Evolutionary conservation across 2,113 vertebrate genomes (phyloP).

Genomic region (Sander lucioperca): DNA sequence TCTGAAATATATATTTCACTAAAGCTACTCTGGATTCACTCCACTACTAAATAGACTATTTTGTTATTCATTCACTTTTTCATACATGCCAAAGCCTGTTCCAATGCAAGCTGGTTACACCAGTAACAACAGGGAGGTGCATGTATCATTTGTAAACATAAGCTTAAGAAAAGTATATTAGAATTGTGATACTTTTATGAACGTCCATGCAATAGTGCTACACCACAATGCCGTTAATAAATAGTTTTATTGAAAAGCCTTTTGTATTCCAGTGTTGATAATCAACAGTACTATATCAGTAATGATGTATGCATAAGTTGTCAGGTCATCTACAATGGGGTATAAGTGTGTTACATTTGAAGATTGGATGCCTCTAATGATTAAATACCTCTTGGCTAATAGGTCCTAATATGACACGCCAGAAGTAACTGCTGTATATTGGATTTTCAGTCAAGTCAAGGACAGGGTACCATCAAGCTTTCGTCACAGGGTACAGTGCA

Average conservation of each 20-base stretch:
- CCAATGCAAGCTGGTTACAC: not conserved
- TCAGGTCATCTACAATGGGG: not conserved
- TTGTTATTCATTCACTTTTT: not conserved
- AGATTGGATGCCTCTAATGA: not conserved
- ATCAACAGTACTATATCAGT: not conserved
- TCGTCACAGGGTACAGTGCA: constrained; percentile 38
- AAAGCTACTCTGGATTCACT: not conserved
- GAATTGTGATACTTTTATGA: no score
- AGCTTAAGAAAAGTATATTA: not conserved
- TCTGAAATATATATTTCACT: not conserved
- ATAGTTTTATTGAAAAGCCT: not conserved
- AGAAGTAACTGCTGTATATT: constrained; percentile 26
- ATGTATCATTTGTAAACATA: no score
- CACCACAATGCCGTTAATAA: not conserved
- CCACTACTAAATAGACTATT: not conserved
- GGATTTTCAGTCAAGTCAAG: constrained; percentile 59
- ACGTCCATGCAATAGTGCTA: not conserved
- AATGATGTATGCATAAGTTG: not conserved
- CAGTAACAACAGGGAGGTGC: not conserved
- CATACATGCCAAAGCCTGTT: not conserved
- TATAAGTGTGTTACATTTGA: not conserved
- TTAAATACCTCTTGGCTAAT: not conserved
- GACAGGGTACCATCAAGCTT: constrained; percentile 30
- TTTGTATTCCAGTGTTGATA: not conserved
- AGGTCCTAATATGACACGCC: not conserved